Evolutionary conservation across 2,113 vertebrate species (phyloP).

Genomic region (Alectura lathami): DNA sequence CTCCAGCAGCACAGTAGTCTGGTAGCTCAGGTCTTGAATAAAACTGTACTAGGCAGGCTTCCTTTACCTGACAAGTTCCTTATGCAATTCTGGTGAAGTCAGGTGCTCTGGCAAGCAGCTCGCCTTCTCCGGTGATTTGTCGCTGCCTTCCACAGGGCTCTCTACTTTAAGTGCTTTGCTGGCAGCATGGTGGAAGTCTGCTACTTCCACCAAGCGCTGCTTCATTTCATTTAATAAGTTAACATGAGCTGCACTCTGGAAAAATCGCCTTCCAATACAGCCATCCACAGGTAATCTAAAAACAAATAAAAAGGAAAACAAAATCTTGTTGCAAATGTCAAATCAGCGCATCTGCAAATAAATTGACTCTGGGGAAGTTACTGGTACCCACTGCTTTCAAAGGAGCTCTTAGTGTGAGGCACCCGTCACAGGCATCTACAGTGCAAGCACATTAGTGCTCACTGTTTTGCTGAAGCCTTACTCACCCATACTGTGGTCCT

Average conservation of each 20-base stretch:
- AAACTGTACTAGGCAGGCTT: neutral
- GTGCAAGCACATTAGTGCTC: neutral
- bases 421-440: neutral
- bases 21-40: neutral
- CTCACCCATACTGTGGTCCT: constrained; percentile 94
- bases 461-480: neutral
- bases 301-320: neutral
- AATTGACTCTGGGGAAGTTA: neutral
- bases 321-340: neutral
- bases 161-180: constrained; percentile 88
- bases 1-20: neutral
- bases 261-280: constrained; percentile 92
- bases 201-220: constrained; percentile 86
- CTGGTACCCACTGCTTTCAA: neutral
- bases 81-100: constrained; percentile 91
- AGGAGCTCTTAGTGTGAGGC: neutral
- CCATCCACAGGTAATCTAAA: constrained; percentile 88
- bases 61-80: constrained; percentile 89
- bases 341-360: neutral
- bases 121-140: constrained; percentile 63
- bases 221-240: constrained; percentile 87
- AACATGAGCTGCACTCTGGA: constrained; percentile 83
- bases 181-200: constrained; percentile 93
- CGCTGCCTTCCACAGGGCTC: constrained; percentile 70
- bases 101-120: constrained; percentile 67